Base-by-base conservation (phyloP, 1,140 invertebrate genomes). In the Microplitis demolitor region DNA sequence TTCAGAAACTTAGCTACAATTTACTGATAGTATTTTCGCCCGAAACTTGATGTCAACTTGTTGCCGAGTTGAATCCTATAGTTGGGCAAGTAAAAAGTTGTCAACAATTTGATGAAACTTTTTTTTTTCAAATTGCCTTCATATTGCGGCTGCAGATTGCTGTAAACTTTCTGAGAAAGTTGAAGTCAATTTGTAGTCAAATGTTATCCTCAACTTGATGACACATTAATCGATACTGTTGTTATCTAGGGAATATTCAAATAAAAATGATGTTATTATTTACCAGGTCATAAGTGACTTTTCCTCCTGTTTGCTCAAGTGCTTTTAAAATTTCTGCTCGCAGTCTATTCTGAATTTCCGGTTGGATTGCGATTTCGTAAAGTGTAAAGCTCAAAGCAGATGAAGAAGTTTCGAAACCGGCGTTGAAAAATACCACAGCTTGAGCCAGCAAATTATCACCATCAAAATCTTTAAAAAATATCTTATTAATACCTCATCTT, bases 331-430 rank as follows among this genome's bases (percentile, higher is more conserved):
- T 87, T 79, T 92, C 91, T 11, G 87, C 71, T 71, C 84, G 74
- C 45, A 89, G 9, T 78, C 85, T 86, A 1, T 88, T 77, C 74
- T 91, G 92, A 14, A 90, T 80, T 2, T 88, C 81, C 0, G 86
- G 89, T 74, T 92, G 80, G 14, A 84, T 78, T 11, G 91, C 90
- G 50, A 93, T 77, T 73, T 89, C 88, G 37, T 88, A 88, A 4
- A 89, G 76, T 3, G 88, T 81, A 75, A 90, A 90, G 6, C 87
- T 82, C 35, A 92, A 77, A 2, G 88, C 92, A 1, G 88, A 81
- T 72, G 93, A 92, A 75, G 94, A 93, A 0, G 90, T 92, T 78
- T 92, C 91, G 75, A 90, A 93, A 2, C 91, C 92, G 67, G 89
- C 93, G 2, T 88, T 82, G 74, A 93, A 92, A 76, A 94, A 94